Percentiles rank a stretch among this genome's conserved stretches.
Conservation (phyloP, 1,140 invertebrate species). For the Teleogryllus occipitalis region DNA sequence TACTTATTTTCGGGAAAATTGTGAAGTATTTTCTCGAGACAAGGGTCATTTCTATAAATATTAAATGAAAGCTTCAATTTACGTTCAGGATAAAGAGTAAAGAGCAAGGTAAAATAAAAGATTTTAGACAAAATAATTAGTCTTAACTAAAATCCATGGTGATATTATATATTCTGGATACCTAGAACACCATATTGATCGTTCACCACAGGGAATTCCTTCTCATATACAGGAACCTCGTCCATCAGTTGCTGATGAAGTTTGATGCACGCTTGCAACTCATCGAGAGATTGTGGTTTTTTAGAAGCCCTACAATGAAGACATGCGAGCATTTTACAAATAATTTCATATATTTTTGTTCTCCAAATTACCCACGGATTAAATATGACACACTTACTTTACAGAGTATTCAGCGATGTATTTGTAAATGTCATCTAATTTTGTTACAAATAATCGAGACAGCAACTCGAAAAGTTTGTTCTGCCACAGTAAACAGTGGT, state of each 20-base stretch:
- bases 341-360: neutral
- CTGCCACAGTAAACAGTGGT: constrained; percentile 76
- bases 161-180: constrained; percentile 34
- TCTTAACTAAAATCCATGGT: too few species aligned
- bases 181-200: constrained; percentile 63
- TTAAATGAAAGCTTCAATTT: too few species aligned
- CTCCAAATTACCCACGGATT: neutral
- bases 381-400: constrained; percentile 32
- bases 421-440: constrained; percentile 53
- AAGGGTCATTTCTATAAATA: too few species aligned
- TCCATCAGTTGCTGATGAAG: constrained; percentile 53
- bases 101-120: too few species aligned
- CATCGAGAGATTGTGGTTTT: constrained; percentile 49
- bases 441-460: constrained; percentile 51
- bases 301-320: constrained; percentile 38
- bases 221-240: constrained; percentile 51
- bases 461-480: constrained; percentile 58
- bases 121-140: too few species aligned
- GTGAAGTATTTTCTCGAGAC: too few species aligned
- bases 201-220: constrained; percentile 57
- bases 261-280: constrained; percentile 48
- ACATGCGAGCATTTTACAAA: neutral
- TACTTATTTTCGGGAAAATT: too few species aligned
- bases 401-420: constrained; percentile 48
- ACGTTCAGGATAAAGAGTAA: too few species aligned